Evolutionary conservation across 1,140 invertebrate species (phyloP), one percentile per base, ranked within the genome.

Genomic region (Euura saliciscinereae): DNA sequence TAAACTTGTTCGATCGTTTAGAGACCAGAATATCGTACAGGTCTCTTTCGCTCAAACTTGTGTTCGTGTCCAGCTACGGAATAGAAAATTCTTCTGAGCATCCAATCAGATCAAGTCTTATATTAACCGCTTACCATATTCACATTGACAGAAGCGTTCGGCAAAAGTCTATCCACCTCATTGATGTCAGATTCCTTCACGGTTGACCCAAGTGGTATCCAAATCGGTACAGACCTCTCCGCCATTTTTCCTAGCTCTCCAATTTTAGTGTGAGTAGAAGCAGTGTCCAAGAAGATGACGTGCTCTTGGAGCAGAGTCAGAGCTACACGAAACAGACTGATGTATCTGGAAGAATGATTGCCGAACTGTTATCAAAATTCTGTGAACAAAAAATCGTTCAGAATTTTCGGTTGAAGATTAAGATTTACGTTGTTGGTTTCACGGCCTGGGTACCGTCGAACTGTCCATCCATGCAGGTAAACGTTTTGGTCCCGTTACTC

Each of bases 81-180:
- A 28, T 1, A 28, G 28, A 28, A 28, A 28, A 28, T 28, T 28
- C 28, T 28, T 28, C 28, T 28, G 0, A 28, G 28, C 28, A 28
- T 28, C 28, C 0, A 28, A 28, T 28, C 28, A 28, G 1, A 28
- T 28, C 28, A 28, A 28, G 28, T 28, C 28, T 28, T 28, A 28
- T 28, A 28, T 28, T 1, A 28, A 28, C 28, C 28, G 0, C 28
- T 59, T 42, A 85, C 71, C 71, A 81, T 75, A 78, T 86, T 86
- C 66, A 83, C 83, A 45, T 86, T 84, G 70, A 86, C 81, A 13
- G 66, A 75, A 0, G 84, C 81, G 10, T 80, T 78, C 0, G 83
- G 84, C 44, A 86, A 65, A 8, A 82, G 76, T 42, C 68, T 67
- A 42, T 79, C 70, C 5, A 84, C 71, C 8, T 73, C 70, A 6